Conservation (phyloP, 2,888 invertebrate species). For the Scotopteryx bipunctaria region DNA sequence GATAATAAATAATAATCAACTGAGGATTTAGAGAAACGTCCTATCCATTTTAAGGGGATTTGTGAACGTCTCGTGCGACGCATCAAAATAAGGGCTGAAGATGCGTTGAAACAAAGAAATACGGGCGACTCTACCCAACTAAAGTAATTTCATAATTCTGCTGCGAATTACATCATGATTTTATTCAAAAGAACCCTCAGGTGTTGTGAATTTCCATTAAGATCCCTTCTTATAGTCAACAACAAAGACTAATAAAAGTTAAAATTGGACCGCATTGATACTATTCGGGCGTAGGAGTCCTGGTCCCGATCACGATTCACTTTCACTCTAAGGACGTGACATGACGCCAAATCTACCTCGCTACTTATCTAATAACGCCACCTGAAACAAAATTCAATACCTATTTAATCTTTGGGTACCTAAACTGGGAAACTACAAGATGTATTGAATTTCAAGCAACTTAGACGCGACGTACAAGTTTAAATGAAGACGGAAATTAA, state of each 20-base stretch:
- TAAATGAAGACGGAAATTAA: conserved; percentile 47
- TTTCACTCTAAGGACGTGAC: conserved; percentile 64
- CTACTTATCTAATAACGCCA: conserved; percentile 61
- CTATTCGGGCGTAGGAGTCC: conserved; percentile 51
- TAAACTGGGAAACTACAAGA: conserved; percentile 6
- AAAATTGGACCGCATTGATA: conserved; percentile 50
- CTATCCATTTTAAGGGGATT: conserved; percentile 79
- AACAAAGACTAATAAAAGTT: conserved; percentile 35
- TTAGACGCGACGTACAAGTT: conserved; percentile 29
- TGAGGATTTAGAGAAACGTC: conserved; percentile 74
- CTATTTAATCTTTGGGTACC: conserved; percentile 26
- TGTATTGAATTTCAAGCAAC: conserved; percentile 21
- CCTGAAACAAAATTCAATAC: conserved; percentile 36
- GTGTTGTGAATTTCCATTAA: conserved; percentile 12
- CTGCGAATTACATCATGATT: background rate
- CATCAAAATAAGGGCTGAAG: conserved; percentile 62
- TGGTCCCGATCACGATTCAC: conserved; percentile 59
- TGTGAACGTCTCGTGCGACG: conserved; percentile 63
- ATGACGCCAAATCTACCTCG: conserved; percentile 60
- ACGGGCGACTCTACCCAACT: conserved; percentile 13
- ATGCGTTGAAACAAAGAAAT: conserved; percentile 40
- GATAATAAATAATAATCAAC: conserved; percentile 81
- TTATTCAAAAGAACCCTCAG: background rate
- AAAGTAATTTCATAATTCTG: background rate
- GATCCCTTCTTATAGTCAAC: conserved; percentile 23